A percentile compares a stretch with the other conserved stretches of the same genome.
Conservation (phyloP, 2,888 invertebrate genomes). For the Julus scandinavius region DNA sequence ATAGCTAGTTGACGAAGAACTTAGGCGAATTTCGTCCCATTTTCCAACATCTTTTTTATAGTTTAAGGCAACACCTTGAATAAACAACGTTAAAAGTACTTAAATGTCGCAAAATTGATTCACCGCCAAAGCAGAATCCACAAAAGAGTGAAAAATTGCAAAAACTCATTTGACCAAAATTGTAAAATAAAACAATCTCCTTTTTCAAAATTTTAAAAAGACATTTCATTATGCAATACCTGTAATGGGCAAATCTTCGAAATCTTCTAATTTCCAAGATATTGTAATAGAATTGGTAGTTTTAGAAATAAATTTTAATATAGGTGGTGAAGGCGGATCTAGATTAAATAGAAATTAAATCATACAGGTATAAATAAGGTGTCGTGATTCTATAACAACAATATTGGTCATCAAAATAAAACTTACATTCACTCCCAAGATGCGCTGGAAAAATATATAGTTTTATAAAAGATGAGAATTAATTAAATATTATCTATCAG, state of each 20-base stretch:
- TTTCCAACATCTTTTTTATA: conserved; percentile 70
- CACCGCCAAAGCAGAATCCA: no score
- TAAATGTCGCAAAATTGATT: not conserved
- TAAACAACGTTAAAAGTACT: not conserved
- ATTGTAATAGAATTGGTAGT: conserved; percentile 50
- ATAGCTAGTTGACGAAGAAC: conserved; percentile 77
- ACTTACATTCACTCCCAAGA: conserved; percentile 14
- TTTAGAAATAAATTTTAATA: conserved; percentile 21
- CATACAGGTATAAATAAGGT: not conserved
- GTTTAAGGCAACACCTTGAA: conserved; percentile 56
- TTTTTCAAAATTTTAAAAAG: no score
- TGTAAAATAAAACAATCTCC: no score
- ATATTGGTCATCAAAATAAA: not conserved
- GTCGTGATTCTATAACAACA: not conserved
- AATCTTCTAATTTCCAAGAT: conserved; percentile 53
- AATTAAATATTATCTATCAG: not conserved
- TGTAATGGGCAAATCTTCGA: conserved; percentile 48
- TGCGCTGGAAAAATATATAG: not conserved
- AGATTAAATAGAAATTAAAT: not conserved
- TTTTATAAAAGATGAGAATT: not conserved
- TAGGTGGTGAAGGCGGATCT: conserved; percentile 52
- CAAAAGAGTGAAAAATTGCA: no score
- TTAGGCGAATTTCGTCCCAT: conserved; percentile 75
- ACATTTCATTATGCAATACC: no score
- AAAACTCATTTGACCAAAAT: no score